Conservation (phyloP, 1,140 invertebrate genomes). For the Cydia amplana region DNA sequence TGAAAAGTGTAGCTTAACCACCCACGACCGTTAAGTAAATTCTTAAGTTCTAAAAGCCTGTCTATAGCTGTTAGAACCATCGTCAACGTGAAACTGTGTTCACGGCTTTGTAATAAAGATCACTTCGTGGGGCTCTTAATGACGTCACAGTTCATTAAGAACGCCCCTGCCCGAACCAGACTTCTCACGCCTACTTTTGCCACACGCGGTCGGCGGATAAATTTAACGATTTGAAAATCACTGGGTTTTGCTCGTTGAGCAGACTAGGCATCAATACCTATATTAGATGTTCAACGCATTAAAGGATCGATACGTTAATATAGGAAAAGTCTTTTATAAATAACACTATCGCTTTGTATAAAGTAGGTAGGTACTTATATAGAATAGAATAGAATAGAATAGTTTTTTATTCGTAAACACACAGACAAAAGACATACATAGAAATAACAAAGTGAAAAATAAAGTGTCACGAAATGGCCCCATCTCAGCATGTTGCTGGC, state of each 20-base stretch:
- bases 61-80: background rate
- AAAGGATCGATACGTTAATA: background rate
- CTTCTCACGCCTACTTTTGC: slow-evolving; percentile 54
- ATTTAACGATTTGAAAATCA: slow-evolving; percentile 59
- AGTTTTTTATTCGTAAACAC: no score
- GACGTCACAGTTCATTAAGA: slow-evolving; percentile 60
- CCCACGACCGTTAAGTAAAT: background rate
- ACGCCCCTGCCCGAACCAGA: slow-evolving; percentile 53
- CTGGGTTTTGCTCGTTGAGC: slow-evolving; percentile 39
- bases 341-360: no score
- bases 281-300: background rate
- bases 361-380: no score
- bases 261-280: background rate
- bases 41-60: slow-evolving; percentile 18
- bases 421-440: no score
- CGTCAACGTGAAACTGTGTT: slow-evolving; percentile 2
- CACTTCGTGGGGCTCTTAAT: slow-evolving; percentile 36
- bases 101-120: slow-evolving; percentile 46
- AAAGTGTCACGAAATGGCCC: no score
- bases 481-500: no score
- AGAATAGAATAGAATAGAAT: no score
- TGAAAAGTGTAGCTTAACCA: background rate
- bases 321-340: background rate
- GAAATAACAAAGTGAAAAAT: no score
- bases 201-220: slow-evolving; percentile 44